Evolutionary conservation across 2,797 vertebrate genomes (phyloP), one percentile per base, ranked within the genome.

Genomic region (Mormyrus hasselquistii): DNA sequence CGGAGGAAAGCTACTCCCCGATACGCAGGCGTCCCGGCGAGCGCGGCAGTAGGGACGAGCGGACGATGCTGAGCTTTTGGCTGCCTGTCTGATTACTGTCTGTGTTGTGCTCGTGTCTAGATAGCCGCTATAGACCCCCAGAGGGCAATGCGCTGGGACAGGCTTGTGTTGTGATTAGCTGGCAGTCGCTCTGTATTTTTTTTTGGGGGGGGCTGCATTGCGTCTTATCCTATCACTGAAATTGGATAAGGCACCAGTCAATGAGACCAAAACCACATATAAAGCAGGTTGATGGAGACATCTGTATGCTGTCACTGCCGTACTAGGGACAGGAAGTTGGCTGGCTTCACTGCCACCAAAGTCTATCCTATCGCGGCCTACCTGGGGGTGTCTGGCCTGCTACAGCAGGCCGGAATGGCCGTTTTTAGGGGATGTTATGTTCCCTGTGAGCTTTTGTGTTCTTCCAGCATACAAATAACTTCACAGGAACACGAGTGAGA

Each of bases 61-160:
- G 2, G 84, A 86, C 2, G 25, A 4, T 44, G 53, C 12, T 12
- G n/a, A 49, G 55, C 38, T 47, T 44, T 12, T 65, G 86, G 57
- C 38, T 9, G 86, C 55, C 9, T 44, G 79, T 89, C 89, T 84
- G 89, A 89, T 91, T 88, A 86, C 62, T 90, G 79, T 88, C 47
- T 88, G 88, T 92, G 89, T 50, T 84, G 55, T 88, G 87, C 84
- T 83, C 19, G 90, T 89, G 90, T 89, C 86, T 91, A 94, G 95
- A 95, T 86, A 50, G 44, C 50, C 25, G 41, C 47, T 44, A 14
- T 22, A 44, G 9, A 84, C 53, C 79, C 55, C 88, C 79, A 85
- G 79, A 65, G 88, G 88, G 79, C 88, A 62, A 53, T 19, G 88
- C 10, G 50, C 52, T 9, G n/a, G 76, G 44, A 79, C 25, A 10